Conservation (phyloP, 2,888 invertebrate genomes). For the Norana najaformis region DNA sequence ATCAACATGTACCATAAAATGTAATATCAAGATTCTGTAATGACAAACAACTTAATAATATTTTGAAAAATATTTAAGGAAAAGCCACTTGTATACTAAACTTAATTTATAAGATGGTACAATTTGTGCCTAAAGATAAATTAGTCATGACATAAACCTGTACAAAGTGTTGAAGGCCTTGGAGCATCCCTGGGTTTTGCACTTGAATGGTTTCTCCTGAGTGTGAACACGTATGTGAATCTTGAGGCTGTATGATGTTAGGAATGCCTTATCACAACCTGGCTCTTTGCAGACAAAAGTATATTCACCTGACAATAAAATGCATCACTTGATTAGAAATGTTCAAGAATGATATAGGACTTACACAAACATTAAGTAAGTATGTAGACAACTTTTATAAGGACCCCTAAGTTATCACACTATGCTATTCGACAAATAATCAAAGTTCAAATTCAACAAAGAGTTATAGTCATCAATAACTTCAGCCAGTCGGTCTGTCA, state of each 20-base stretch:
- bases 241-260: constrained; percentile 91
- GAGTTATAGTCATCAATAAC: not conserved
- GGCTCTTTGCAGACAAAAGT: constrained; percentile 86
- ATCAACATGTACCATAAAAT: not conserved
- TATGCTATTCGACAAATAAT: too few relatives aligned
- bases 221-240: constrained; percentile 92
- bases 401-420: too few relatives aligned
- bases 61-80: not conserved
- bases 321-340: not conserved
- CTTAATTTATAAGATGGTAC: not conserved
- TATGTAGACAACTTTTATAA: not conserved
- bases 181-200: constrained; percentile 79
- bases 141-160: constrained; percentile 66
- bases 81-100: not conserved
- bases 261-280: constrained; percentile 86
- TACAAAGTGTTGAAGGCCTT: constrained; percentile 94
- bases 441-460: too few relatives aligned
- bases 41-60: not conserved
- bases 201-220: constrained; percentile 87
- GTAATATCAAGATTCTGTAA: not conserved
- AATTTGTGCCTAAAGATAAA: not conserved
- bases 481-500: not conserved
- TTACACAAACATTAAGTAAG: not conserved
- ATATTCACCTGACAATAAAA: constrained; percentile 77
- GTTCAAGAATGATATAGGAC: not conserved